Conservation (phyloP, 2,113 vertebrate genomes). For the Lethenteron camtschaticum region DNA sequence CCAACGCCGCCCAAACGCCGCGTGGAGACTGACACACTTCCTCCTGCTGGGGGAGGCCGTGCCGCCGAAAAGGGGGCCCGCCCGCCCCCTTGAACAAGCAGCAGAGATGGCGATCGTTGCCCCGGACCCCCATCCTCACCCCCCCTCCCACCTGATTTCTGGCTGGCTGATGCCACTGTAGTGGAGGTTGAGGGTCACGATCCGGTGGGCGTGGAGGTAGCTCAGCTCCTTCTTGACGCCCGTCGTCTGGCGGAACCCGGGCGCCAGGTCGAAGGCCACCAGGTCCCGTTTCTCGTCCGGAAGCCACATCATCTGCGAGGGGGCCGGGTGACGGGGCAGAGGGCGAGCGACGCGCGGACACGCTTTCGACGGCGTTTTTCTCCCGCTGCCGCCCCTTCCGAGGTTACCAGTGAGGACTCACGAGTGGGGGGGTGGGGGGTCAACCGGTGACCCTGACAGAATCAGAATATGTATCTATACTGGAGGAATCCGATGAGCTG, state of each 20-base stretch:
- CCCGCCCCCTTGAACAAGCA: neutral
- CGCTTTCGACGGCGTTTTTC: no score
- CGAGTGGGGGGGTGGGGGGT: no score
- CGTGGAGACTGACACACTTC: no score
- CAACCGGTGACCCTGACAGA: no score
- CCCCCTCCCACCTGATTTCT: slow-evolving; percentile 38
- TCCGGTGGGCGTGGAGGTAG: slow-evolving; percentile 21
- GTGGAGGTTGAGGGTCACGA: slow-evolving; percentile 41
- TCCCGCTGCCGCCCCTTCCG: no score
- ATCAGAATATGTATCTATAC: no score
- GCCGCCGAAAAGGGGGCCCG: slow-evolving; percentile 7
- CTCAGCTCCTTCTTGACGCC: slow-evolving; percentile 22
- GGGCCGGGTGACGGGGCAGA: fast-evolving
- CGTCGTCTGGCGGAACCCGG: slow-evolving; percentile 42
- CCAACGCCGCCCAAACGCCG: no score
- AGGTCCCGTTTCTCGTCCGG: slow-evolving; percentile 25
- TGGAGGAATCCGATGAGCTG: no score
- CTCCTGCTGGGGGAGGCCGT: neutral
- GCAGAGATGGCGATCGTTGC: slow-evolving; percentile 6
- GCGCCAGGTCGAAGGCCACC: slow-evolving; percentile 23
- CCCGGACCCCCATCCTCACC: neutral
- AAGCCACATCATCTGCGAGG: slow-evolving; percentile 56
- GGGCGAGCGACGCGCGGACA: no score
- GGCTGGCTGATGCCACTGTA: slow-evolving; percentile 32
- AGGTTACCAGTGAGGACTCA: no score